These are phyloP conservation scores for Petrolisthes manimaculis DNA, from an alignment of 2,888 invertebrate genomes.

Conservation along the genomic window DNA sequence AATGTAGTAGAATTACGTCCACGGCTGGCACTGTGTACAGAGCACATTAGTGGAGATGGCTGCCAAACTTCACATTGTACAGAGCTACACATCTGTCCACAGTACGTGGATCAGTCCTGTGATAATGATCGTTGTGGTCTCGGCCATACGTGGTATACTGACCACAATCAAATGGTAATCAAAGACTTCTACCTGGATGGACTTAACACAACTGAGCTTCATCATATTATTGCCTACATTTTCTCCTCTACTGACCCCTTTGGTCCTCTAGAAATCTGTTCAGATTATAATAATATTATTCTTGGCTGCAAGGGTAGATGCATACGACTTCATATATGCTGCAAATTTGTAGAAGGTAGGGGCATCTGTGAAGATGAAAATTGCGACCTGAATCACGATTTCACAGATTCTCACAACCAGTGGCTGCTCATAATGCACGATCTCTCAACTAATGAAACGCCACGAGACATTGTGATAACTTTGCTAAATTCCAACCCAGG, in stretches of 20 bases:
- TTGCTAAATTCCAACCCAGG: neutral
- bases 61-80: slow-evolving; percentile 2
- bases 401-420: neutral
- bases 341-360: neutral
- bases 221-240: neutral
- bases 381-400: slow-evolving; percentile 17
- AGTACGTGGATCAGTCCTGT: slow-evolving; percentile 17
- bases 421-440: slow-evolving; percentile 23
- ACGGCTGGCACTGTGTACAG: neutral
- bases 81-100: slow-evolving; percentile 21
- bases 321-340: slow-evolving; percentile 17
- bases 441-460: slow-evolving; percentile 24
- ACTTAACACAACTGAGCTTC: neutral
- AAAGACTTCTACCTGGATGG: neutral
- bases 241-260: neutral
- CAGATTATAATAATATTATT: neutral
- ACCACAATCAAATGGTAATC: slow-evolving; percentile 2
- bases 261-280: slow-evolving; percentile 13
- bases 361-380: neutral
- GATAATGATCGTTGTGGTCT: slow-evolving; percentile 2
- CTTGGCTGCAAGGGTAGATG: neutral
- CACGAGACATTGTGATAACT: slow-evolving; percentile 19
- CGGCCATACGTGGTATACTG: slow-evolving; percentile 22
- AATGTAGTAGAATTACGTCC: slow-evolving; percentile 7
- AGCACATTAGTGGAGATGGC: neutral